These are phyloP conservation scores for Drosophila limbata DNA, from an alignment of 2,888 invertebrate genomes.

Conservation along the genomic window DNA sequence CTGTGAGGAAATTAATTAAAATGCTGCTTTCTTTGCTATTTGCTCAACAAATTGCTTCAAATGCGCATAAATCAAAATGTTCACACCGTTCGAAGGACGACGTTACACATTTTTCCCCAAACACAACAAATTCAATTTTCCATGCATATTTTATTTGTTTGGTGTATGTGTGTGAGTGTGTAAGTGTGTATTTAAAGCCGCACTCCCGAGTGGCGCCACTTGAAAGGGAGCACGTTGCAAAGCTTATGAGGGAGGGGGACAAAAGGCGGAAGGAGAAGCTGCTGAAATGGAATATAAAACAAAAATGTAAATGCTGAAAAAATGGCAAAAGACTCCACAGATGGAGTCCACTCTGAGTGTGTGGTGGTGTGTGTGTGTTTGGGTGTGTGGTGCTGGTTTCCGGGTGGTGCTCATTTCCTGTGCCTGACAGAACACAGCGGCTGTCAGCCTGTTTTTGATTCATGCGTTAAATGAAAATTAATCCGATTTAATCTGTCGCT, in stretches of 20 bases:
- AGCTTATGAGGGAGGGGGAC: not conserved
- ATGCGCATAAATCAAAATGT: constrained; percentile 79
- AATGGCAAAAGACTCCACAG: constrained; percentile 24
- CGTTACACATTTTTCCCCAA: constrained; percentile 17
- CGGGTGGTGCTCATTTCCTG: constrained; percentile 43
- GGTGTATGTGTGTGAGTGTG: constrained; percentile 48
- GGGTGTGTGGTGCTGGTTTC: not conserved
- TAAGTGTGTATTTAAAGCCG: constrained; percentile 56
- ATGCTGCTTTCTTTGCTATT: constrained; percentile 70
- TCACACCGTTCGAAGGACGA: constrained; percentile 65
- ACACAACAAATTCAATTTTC: constrained; percentile 67
- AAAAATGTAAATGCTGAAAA: constrained; percentile 36
- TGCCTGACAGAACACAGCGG: constrained; percentile 47
- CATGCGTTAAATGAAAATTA: constrained; percentile 82
- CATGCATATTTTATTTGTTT: constrained; percentile 72
- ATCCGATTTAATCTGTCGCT: constrained; percentile 82
- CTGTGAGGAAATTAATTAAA: constrained; percentile 74
- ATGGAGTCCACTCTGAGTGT: constrained; percentile 22
- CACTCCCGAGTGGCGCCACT: constrained; percentile 37
- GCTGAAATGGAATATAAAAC: constrained; percentile 26
- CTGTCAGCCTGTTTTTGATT: constrained; percentile 75
- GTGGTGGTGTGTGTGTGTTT: constrained; percentile 7
- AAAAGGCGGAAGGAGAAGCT: not conserved
- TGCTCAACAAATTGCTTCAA: constrained; percentile 78
- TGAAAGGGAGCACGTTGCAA: constrained; percentile 24